Evolutionary conservation across 2,888 invertebrate genomes (phyloP), one percentile per base, ranked within the genome.

Genomic region (Philereme vetulata): DNA sequence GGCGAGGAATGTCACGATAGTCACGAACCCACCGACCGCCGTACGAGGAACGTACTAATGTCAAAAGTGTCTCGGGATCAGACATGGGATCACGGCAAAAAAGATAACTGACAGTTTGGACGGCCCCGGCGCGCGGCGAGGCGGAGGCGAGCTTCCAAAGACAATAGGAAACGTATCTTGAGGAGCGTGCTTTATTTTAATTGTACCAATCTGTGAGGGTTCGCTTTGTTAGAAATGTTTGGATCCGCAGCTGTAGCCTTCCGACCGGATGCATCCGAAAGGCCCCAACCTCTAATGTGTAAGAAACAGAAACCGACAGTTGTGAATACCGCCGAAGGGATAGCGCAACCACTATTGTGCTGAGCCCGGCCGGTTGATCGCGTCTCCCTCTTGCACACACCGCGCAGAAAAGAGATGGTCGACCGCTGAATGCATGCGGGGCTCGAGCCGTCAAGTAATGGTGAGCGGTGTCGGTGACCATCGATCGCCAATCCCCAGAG

Each of bases 11-110:
- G 70, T 66, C 70, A 67, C 67, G 66, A 66, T 64, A 65, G 67
- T 67, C 69, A 70, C 69, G 69, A 69, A 50, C 64, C 54, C 62
- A 62, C 11, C 40, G 21, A 21, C 21, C 38, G 51, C 33, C 42
- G 33, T 32, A 43, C 58, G 67, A 58, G 64, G 64, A 58, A 44
- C 62, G 51, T 54, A 62, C 65, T 45, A 61, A 66, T 66, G 67
- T 70, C 70, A 67, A 56, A 64, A 63, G 62, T 65, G 67, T 65
- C 67, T 66, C 64, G 67, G 63, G 65, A 70, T 65, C 70, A 66
- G 67, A 70, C 70, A 61, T 65, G 67, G 70, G 67, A 70, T 70
- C 66, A 62, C 61, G 60, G 62, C 51, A 68, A 67, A 68, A 68
- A 68, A 69, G 53, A 57, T 67, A 70, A 67, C 65, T 66, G 70